Base-by-base conservation (phyloP, 1,140 invertebrate species). In the Protaetia brevitarsis region DNA sequence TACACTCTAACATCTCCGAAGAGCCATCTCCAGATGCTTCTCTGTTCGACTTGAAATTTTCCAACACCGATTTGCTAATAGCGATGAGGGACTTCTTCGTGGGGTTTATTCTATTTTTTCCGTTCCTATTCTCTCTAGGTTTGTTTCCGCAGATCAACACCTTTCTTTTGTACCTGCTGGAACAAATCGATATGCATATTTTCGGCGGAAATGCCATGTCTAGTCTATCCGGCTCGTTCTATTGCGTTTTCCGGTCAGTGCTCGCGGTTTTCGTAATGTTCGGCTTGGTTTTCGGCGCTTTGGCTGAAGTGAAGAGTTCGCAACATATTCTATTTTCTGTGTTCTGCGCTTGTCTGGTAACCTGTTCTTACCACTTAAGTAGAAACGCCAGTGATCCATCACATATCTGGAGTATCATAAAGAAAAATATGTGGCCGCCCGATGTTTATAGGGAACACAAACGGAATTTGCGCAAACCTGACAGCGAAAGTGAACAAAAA, bases 131-230 rank as follows among this genome's bases (percentile, higher is more conserved):
- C 81, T 96, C 92, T 63, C 82, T 98, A 57, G 97, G 96, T 2
- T 81, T 99, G 3, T 93, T 98, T 74, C 96, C 96, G 7, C 96
- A 98, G 83, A 91, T 99, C 29, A 98, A 97, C 74, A 99, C 97
- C 0, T 97, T 98, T 78, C 77, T 91, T 2, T 95, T 98, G 91
- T 97, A 97, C 79, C 78, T 96, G 8, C 84, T 97, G 68, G 96
- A 99, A 79, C 96, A 98, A 80, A 82, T 97, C 11, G 97, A 99
- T 73, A 98, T 99, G 82, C 95, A 99, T 80, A 75, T 97, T 0
- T 99, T 99, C 80, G 97, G 97, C 21, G 97, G 97, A 2, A 99
- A 95, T 77, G 96, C 95, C 0, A 93, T 93, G 4, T 94, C 93
- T 19, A 94, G 94, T 80, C 80, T 98, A 0, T 82, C 87, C 4